Evolutionary conservation across 2,888 invertebrate genomes (phyloP).

Genomic region (Eupithecia pulchellata): DNA sequence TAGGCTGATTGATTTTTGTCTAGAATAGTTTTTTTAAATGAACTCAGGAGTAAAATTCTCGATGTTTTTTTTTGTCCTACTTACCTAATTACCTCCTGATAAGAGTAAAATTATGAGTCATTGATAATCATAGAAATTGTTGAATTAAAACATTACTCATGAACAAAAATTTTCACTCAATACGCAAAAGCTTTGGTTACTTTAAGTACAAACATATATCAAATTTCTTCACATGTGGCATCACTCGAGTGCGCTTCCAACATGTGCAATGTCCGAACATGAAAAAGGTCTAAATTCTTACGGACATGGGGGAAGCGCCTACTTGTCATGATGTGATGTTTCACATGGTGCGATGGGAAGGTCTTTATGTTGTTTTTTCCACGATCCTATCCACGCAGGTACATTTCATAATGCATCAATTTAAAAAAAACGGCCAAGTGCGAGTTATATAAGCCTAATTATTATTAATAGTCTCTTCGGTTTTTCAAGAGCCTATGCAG

Average conservation of each 20-base stretch:
- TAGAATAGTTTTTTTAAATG: background rate
- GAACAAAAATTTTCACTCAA: background rate
- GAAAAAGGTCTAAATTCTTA: constrained; percentile 49
- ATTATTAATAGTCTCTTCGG: constrained; percentile 11
- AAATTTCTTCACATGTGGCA: constrained; percentile 48
- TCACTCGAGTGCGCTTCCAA: constrained; percentile 47
- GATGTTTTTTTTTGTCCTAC: background rate
- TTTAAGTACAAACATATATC: background rate
- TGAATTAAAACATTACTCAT: background rate
- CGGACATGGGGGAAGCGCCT: constrained; percentile 39
- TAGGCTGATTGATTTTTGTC: background rate
- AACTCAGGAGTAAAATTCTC: background rate
- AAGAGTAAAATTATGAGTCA: background rate
- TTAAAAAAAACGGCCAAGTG: constrained; percentile 9
- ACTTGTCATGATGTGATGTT: constrained; percentile 61
- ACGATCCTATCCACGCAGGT: constrained; percentile 50
- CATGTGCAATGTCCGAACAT: constrained; percentile 54
- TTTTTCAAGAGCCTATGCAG: background rate
- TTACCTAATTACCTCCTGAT: background rate
- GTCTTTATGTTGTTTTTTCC: constrained; percentile 61
- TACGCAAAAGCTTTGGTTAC: background rate
- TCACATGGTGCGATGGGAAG: constrained; percentile 63
- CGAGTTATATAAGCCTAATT: constrained; percentile 23
- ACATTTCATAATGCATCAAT: constrained; percentile 18
- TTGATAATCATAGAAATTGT: background rate